Evolutionary conservation across 2,797 vertebrate species (phyloP), one percentile per base, ranked within the genome.

Genomic region (Podargus strigoides): DNA sequence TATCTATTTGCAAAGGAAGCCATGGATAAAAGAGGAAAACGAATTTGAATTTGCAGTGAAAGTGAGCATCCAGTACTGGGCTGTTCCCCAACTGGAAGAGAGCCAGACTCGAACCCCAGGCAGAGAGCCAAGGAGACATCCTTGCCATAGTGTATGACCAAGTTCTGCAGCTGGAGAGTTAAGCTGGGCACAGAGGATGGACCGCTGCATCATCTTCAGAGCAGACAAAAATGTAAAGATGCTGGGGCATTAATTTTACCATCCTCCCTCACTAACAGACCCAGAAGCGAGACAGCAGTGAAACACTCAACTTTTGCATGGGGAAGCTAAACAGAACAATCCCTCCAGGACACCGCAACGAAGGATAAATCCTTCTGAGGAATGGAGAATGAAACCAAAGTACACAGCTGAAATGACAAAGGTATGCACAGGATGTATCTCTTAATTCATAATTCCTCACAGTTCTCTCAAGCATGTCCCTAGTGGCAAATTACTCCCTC

Each of bases 31-130:
- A 87, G 69, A 76, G 63, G 63, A 81, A 91, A 95, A 96, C 49
- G 4, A 93, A 82, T 94, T 62, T 81, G 86, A 92, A 87, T 90
- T 86, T 56, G 75, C 36, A 49, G 70, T 58, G 83, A 75, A 89
- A 95, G 60, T 28, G 87, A 96, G 55, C 90, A 92, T 77, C 75
- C 69, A 60, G 72, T 4, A 36, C 80, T 50, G 85, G 90, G 88
- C 94, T 91, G 42, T 4, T 70, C 80, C 87, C 91, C 94, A 96
- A 58, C 67, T 95, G 93, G 95, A 93, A 22, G 23, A 39, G 63
- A 73, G 78, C 82, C 95, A 97, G 87, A 32, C 42, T 34, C 0
- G 81, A 58, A 92, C 75, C 77, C 73, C 1, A 1, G 89, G 91
- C 87, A 87, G 70, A 88, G 50, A 73, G 89, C 90, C 95, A 94